Conservation (phyloP, 2,888 invertebrate genomes). For the Oasisia sp. region DNA sequence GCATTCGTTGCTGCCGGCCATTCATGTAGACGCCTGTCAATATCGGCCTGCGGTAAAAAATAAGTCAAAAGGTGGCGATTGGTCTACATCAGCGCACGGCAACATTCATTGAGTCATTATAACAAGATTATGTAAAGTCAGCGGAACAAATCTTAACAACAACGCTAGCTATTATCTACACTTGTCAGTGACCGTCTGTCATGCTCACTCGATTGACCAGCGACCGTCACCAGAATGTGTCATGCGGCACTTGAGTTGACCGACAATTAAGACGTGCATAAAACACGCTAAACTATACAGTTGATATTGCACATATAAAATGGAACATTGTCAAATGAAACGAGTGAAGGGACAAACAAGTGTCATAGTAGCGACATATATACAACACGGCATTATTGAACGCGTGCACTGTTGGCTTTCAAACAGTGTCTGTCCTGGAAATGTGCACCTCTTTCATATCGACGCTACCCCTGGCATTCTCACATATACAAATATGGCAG, state of each 20-base stretch:
- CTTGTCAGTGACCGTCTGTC: neutral
- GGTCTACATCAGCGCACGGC: neutral
- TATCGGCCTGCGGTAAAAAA: neutral
- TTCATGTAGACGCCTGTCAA: neutral
- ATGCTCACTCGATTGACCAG: neutral
- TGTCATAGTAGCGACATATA: neutral
- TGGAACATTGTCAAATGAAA: neutral
- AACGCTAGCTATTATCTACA: neutral
- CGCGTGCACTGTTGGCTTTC: neutral
- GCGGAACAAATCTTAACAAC: slow-evolving; percentile 5
- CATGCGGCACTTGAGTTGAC: neutral
- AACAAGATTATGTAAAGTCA: neutral
- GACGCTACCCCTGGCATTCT: neutral
- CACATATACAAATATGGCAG: neutral
- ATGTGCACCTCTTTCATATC: neutral
- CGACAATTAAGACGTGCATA: neutral
- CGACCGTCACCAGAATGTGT: neutral
- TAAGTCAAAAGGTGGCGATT: neutral
- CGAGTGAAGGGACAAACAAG: neutral
- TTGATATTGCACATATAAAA: neutral
- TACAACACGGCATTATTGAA: neutral
- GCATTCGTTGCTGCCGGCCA: neutral
- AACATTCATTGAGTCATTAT: neutral
- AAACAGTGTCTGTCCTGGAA: neutral
- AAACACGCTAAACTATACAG: neutral